phyloP scores from a whole-genome alignment of 2,888 invertebrate genomes.

The Zhuqinia jingwanae region DNA sequence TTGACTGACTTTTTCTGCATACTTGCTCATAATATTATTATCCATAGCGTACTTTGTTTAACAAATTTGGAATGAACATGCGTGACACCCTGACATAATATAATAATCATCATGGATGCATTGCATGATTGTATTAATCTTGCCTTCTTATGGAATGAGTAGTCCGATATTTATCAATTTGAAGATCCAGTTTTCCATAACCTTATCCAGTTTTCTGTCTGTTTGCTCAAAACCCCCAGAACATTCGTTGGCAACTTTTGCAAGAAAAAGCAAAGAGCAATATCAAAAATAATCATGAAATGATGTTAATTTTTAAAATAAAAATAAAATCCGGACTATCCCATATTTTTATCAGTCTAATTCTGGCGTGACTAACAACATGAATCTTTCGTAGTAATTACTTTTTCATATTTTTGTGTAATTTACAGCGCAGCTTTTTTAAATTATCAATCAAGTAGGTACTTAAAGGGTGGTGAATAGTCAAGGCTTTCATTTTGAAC shows the following conservation, averaged over 20 bases:
- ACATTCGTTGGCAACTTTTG: background rate
- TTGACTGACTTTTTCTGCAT: background rate
- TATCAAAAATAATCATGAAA: background rate
- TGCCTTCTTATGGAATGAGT: conserved; percentile 37
- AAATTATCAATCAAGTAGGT: background rate
- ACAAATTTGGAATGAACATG: background rate
- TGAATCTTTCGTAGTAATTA: too few species aligned
- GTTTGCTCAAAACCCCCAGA: background rate
- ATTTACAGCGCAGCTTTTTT: too few species aligned
- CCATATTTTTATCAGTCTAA: conserved; percentile 23
- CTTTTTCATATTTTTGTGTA: too few species aligned
- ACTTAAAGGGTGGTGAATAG: background rate
- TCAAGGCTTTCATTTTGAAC: background rate
- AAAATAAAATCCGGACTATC: background rate
- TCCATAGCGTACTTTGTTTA: conserved; percentile 21
- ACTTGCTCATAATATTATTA: conserved; percentile 7
- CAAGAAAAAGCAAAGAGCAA: background rate
- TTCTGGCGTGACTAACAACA: conserved; percentile 11
- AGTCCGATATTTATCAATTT: too few species aligned
- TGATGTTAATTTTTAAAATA: background rate
- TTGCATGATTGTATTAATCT: conserved; percentile 56
- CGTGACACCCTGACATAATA: conserved; percentile 28
- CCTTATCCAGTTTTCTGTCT: background rate
- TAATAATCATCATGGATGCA: conserved; percentile 62
- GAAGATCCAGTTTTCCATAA: background rate